Evolutionary conservation across 2,888 invertebrate species (phyloP).

Genomic region (Thymelicus acteon): DNA sequence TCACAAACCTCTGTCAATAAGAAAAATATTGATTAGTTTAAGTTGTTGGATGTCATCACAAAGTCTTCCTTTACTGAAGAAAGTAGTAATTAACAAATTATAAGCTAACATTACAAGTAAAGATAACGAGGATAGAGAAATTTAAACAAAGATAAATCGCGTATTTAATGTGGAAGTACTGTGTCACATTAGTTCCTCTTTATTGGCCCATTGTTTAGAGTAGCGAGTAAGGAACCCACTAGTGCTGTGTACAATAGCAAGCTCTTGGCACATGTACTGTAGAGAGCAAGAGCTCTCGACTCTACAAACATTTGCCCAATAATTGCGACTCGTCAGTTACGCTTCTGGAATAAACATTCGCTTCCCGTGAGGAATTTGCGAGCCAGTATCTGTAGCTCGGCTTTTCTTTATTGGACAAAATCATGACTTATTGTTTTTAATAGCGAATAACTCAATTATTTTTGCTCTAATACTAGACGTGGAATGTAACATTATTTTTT

Average conservation of each 20-base stretch:
- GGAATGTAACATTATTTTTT: no score
- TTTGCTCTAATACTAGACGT: not conserved
- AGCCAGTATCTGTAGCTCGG: conserved; percentile 65
- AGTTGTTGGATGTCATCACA: no score
- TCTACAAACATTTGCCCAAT: conserved; percentile 80
- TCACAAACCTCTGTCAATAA: no score
- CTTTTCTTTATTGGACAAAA: conserved; percentile 77
- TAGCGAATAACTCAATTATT: conserved; percentile 62
- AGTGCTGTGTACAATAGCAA: conserved; percentile 68
- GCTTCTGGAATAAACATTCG: conserved; percentile 75
- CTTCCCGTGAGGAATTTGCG: conserved; percentile 64
- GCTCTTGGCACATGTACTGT: conserved; percentile 70
- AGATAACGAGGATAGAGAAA: not conserved
- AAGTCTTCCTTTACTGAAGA: no score
- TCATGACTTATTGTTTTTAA: conserved; percentile 73
- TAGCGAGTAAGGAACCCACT: conserved; percentile 58
- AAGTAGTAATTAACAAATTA: no score
- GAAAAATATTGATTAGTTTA: no score
- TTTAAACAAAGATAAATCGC: not conserved
- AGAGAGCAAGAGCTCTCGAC: conserved; percentile 67
- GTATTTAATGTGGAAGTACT: conserved; percentile 13
- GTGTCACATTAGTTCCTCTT: conserved; percentile 43
- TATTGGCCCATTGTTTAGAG: conserved; percentile 26
- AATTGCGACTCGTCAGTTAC: conserved; percentile 78
- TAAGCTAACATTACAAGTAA: not conserved